These are phyloP conservation scores for Tetragnatha versicolor DNA, from an alignment of 1,140 invertebrate species.

Conservation along the genomic window DNA sequence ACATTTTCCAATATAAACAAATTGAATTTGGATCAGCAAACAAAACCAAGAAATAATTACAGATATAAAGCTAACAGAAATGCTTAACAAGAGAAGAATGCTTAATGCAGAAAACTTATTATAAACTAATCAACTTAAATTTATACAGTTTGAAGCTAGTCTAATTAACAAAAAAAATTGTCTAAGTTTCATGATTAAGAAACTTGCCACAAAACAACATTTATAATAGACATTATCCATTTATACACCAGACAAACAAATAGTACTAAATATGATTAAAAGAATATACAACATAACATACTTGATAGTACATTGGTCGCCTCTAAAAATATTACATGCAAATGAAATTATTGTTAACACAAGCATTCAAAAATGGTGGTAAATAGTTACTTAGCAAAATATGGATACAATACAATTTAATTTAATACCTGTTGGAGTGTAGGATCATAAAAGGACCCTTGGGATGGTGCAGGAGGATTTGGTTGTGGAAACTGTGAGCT, in stretches of 20 bases:
- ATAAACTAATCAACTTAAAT: no score
- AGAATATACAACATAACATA: no score
- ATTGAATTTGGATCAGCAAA: not conserved
- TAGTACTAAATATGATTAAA: no score
- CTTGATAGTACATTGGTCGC: not conserved
- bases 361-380: no score
- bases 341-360: no score
- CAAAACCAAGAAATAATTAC: not conserved
- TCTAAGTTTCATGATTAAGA: no score
- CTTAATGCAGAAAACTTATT: not conserved
- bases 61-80: not conserved
- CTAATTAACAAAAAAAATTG: no score
- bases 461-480: not conserved
- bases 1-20: not conserved
- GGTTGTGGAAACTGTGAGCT: constrained; percentile 23
- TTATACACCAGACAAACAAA: no score
- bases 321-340: not conserved
- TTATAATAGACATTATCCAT: no score
- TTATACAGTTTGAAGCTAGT: no score
- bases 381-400: no score
- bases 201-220: no score
- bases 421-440: constrained; percentile 15
- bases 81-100: not conserved
- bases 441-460: constrained; percentile 31
- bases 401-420: not conserved